Evolutionary conservation across 1,140 invertebrate genomes (phyloP).

Genomic region (Cydia fagiglandana): DNA sequence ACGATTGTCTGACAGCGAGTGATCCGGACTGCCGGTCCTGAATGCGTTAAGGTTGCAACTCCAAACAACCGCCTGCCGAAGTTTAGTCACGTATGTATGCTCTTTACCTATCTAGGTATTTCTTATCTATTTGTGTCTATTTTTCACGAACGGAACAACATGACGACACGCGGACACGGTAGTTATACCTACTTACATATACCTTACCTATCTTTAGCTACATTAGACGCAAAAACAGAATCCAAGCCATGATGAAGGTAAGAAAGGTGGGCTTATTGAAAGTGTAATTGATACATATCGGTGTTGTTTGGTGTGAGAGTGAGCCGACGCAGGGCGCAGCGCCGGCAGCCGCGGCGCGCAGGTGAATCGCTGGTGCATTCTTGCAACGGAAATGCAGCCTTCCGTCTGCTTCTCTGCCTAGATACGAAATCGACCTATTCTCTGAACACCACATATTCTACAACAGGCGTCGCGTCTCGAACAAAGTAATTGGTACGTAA

Average conservation of each 20-base stretch:
- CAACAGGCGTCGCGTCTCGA: too few species aligned
- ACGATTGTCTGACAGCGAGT: conserved; percentile 52
- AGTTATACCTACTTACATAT: neutral
- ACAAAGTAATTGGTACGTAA: too few species aligned
- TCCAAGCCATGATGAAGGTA: neutral
- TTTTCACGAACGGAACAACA: neutral
- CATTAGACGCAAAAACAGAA: conserved; percentile 6
- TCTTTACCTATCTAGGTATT: conserved; percentile 43
- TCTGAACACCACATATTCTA: too few species aligned
- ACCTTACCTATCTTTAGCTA: neutral
- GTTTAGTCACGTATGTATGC: conserved; percentile 66
- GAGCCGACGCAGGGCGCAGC: neutral
- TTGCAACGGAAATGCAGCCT: conserved; percentile 13
- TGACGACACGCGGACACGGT: neutral
- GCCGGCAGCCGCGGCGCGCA: conserved; percentile 10
- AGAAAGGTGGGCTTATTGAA: neutral
- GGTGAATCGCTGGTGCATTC: neutral
- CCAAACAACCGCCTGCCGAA: conserved; percentile 43
- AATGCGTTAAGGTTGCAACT: conserved; percentile 52
- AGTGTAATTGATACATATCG: conserved; percentile 1
- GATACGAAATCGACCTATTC: neutral
- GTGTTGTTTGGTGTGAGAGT: neutral
- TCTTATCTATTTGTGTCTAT: conserved; percentile 39
- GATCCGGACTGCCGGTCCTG: conserved; percentile 54
- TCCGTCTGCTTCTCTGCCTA: neutral